phyloP scores from a whole-genome alignment of 2,113 vertebrate genomes.

The Apodemus sylvaticus region DNA sequence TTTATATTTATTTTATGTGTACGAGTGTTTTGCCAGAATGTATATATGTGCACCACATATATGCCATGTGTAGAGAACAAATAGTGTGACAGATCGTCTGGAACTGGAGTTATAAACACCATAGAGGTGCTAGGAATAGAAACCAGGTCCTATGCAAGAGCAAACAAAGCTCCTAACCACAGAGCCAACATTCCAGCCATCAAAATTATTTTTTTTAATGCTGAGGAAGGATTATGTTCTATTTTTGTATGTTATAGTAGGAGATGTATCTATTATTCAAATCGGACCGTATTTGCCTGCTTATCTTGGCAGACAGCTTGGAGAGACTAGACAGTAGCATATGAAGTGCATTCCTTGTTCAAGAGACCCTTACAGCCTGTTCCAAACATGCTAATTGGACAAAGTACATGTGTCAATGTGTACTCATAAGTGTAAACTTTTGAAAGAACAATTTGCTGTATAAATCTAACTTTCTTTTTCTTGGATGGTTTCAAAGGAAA shows the following conservation, averaged over 20 bases:
- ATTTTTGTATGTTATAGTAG: background rate
- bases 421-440: constrained; percentile 53
- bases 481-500: constrained; percentile 37
- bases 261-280: constrained; percentile 15
- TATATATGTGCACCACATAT: background rate
- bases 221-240: background rate
- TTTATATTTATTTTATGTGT: background rate
- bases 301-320: background rate
- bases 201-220: constrained; percentile 4
- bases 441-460: constrained; percentile 3
- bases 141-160: background rate
- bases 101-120: background rate
- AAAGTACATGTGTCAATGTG: background rate
- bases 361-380: background rate
- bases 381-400: constrained; percentile 53
- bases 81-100: background rate
- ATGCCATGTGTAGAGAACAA: background rate
- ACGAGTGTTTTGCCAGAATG: background rate
- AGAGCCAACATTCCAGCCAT: background rate
- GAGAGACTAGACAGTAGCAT: background rate
- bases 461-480: constrained; percentile 61
- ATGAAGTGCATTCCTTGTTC: background rate
- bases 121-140: background rate
- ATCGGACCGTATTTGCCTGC: constrained; percentile 20
- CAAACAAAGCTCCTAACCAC: background rate